Base-by-base conservation (phyloP, 1,140 invertebrate species). In the Camponotus pennsylvanicus region DNA sequence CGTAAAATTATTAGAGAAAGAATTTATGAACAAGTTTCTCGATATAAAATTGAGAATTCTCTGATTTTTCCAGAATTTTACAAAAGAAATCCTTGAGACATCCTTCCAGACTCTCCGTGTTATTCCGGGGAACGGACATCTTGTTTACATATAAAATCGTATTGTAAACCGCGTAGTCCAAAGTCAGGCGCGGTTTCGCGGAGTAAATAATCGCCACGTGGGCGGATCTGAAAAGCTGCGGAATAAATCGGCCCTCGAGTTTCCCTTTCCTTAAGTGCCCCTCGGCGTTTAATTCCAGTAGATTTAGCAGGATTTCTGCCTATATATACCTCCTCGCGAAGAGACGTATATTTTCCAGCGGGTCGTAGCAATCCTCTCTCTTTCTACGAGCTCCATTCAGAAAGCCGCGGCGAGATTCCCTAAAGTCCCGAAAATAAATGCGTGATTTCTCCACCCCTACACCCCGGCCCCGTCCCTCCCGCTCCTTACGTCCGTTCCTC, bases 221-320 rank as follows among this genome's bases (percentile, higher is more conserved):
- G 55, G 32, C 34, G 37, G 32, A 15, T 21, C 27, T 57, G 49
- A 80, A 80, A 80, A 77, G 55, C 32, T 61, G 75, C 49, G 57
- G 52, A 63, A 73, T 86, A 83, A 86, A 90, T 77, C 75, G 88
- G 18, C 55, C 63, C 55, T 85, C 71, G 59, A 61, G 85, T 87
- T 89, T 80, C 37, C 86, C 70, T 69, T 76, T 85, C 57, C 71
- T 88, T 78, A 73, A 90, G 82, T 88, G 86, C 88, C 88, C 70
- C 76, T 83, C 80, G 79, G 82, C 89, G 78, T 90, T 91, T 86
- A 90, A 90, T 91, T 91, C 89, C 84, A 21, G n/a, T 90, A 88
- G 89, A 91, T 91, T 91, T 90, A 90, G 79, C 90, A 87, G 87
- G 70, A 87, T 86, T 52, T 45, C 70, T 88, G 83, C 55, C 87